Percentiles rank a stretch among this genome's conserved stretches.
Evolutionary conservation across 2,113 vertebrate species (phyloP).

Genomic region (Istiophorus platypterus): DNA sequence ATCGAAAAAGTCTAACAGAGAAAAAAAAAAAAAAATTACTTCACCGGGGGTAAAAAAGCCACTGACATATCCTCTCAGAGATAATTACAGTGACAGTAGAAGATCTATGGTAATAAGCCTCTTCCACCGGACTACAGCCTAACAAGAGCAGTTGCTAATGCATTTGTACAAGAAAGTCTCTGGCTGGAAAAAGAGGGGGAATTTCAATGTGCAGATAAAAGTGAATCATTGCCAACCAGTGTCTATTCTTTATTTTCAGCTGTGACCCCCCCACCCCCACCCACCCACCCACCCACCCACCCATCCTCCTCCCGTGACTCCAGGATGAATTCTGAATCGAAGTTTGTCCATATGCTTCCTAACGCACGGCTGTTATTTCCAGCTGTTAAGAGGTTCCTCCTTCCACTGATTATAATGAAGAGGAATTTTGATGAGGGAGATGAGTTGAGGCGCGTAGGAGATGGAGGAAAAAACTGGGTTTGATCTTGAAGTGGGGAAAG

Average conservation of each 20-base stretch:
- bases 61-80: conserved; percentile 42
- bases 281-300: too few species aligned
- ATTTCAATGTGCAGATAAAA: conserved; percentile 58
- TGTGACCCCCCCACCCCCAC: background rate
- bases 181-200: conserved; percentile 29
- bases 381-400: conserved; percentile 52
- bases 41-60: conserved; percentile 39
- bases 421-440: conserved; percentile 49
- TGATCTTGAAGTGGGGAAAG: conserved; percentile 68
- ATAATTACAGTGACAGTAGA: conserved; percentile 55
- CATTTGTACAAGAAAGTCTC: conserved; percentile 41
- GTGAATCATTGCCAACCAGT: conserved; percentile 30
- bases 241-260: conserved; percentile 33
- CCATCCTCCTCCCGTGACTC: conserved; percentile 23
- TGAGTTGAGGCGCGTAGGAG: conserved; percentile 26
- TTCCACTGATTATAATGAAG: conserved; percentile 53
- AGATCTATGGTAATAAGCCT: conserved; percentile 53
- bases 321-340: conserved; percentile 39
- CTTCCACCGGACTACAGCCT: conserved; percentile 35
- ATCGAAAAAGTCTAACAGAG: background rate
- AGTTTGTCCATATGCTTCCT: conserved; percentile 45
- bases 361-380: conserved; percentile 34
- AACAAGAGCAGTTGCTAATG: conserved; percentile 61
- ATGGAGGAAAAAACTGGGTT: conserved; percentile 64
- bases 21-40: background rate